These are phyloP conservation scores for Megastigmus dorsalis DNA, from an alignment of 2,888 invertebrate genomes.

Conservation along the genomic window DNA sequence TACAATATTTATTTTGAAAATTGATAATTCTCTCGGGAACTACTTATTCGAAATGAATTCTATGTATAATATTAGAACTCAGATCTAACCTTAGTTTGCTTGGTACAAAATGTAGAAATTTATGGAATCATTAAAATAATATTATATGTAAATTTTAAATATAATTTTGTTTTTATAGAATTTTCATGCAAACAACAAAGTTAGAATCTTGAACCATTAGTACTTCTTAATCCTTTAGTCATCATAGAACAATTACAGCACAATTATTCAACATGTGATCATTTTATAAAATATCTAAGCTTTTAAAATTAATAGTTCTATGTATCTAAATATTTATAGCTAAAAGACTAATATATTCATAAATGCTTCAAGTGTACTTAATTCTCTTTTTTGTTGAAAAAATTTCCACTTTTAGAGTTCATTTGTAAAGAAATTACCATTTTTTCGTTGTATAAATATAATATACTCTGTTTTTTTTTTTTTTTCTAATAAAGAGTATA, in stretches of 20 bases:
- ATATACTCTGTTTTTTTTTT: conserved; percentile 31
- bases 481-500: conserved; percentile 46
- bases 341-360: conserved; percentile 33
- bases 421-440: conserved; percentile 31
- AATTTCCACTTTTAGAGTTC: conserved; percentile 30
- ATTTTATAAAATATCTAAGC: conserved; percentile 20
- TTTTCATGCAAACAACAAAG: conserved; percentile 27
- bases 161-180: conserved; percentile 39
- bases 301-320: conserved; percentile 32
- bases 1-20: conserved; percentile 23
- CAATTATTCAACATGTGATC: conserved; percentile 2
- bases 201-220: conserved; percentile 33
- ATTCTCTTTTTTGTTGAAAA: not conserved
- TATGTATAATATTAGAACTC: not conserved
- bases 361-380: conserved; percentile 28
- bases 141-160: conserved; percentile 30
- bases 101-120: conserved; percentile 25
- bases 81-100: conserved; percentile 14
- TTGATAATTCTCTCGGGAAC: conserved; percentile 11
- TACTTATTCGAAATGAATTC: conserved; percentile 8
- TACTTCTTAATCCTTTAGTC: conserved; percentile 24
- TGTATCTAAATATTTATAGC: conserved; percentile 27
- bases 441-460: conserved; percentile 15
- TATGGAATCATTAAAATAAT: conserved; percentile 13
- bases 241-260: conserved; percentile 11